Base-by-base conservation (phyloP, 2,888 invertebrate species). In the Hololepta plana region DNA sequence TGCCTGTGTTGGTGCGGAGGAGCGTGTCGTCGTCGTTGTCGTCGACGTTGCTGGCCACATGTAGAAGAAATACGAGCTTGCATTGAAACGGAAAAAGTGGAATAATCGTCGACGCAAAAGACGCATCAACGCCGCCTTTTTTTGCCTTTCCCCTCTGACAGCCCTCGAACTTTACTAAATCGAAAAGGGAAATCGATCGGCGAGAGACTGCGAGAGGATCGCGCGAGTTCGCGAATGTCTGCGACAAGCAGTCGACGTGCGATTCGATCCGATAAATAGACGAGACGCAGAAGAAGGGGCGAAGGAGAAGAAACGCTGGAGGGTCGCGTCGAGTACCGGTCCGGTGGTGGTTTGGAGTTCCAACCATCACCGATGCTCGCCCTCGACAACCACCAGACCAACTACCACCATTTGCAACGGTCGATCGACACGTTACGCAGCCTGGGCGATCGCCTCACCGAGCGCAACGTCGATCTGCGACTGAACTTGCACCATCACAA, bases 301-400 rank as follows among this genome's bases (percentile, higher is more conserved):
- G 17, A 17, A 17, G 17, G 17, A 23, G 24, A 6, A 2, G 12
- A n/a, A 16, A 38, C 44, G 33, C 49, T 54, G 56, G 54, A 55
- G 43, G 51, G 53, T 28, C 46, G 54, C 28, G 41, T 56, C 40
- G 56, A 56, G 32, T 56, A 54, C 35, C 46, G 56, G 20, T 34
- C 43, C 11, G 53, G 52, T 20, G 53, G 52, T 20, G 54, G 54
- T 31, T 44, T 55, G 47, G 55, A 55, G 33, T 55, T 55, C 38
- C 55, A 55, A 43, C 49, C 49, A 33, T 44, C 47, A 26, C 40
- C 48, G 41, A 41, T 55, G 35, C 36, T 49, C 16, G 46, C 53
- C 28, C 52, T 54, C 31, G 49, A 49, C 36, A 35, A 46, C 25
- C 28, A 28, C 20, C 20, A 28, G 12, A 45, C 49, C 30, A 52